Evolutionary conservation across 2,888 invertebrate species (phyloP).

Genomic region (Flexamia atlantica): DNA sequence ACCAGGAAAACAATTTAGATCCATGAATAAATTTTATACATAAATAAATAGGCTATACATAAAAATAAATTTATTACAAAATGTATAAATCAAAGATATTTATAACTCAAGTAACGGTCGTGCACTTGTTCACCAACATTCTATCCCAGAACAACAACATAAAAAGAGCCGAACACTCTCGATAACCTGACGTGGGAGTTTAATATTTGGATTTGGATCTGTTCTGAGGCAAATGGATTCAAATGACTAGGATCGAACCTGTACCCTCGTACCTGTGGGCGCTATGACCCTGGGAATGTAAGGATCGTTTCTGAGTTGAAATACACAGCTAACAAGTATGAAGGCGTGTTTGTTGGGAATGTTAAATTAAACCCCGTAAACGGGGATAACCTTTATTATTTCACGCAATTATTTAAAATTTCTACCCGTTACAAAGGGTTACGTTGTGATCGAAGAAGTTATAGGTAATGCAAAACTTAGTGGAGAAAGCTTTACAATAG

Average conservation of each 20-base stretch:
- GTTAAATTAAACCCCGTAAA: no score
- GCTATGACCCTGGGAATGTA: neutral
- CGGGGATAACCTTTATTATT: no score
- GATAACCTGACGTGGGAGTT: neutral
- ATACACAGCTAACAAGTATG: neutral
- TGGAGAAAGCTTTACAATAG: no score
- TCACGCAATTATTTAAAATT: no score
- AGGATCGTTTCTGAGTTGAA: no score
- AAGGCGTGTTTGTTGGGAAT: neutral
- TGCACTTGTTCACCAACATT: conserved; percentile 24
- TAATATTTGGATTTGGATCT: conserved; percentile 31
- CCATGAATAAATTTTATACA: no score
- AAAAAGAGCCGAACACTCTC: neutral
- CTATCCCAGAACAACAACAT: neutral
- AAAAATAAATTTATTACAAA: neutral
- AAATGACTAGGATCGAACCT: conserved; percentile 13
- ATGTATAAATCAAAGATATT: neutral
- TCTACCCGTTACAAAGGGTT: no score
- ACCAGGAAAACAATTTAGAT: no score
- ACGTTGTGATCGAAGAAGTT: no score
- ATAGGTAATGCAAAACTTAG: no score
- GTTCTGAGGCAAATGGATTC: conserved; percentile 34
- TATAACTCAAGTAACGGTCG: neutral
- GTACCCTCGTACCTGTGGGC: neutral
- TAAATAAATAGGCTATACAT: no score